Evolutionary conservation across 2,797 vertebrate species (phyloP), one percentile per base, ranked within the genome.

Genomic region (Syndactyla subalaris): DNA sequence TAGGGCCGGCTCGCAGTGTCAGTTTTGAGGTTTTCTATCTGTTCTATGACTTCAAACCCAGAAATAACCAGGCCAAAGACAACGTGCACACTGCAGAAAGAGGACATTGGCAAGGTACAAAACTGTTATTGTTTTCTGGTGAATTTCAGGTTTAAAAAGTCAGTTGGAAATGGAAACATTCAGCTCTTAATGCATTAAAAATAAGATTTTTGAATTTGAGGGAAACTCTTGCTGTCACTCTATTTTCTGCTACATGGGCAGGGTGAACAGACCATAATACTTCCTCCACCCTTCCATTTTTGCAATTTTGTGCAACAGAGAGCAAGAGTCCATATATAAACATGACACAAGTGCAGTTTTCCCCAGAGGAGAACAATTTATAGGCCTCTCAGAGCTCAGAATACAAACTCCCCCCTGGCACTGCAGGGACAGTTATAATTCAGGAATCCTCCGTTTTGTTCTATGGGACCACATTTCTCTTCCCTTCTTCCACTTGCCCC

Each of bases 41-140:
- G 99, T 94, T 99, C 99, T 52, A 99, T 99, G 73, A 99, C 99
- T 97, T 99, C 99, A 97, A 99, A 99, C 38, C 99, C 99, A 29
- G 99, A 99, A 97, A 99, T 99, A 95, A 99, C 98, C 59, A 99
- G 96, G 84, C 99, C 99, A 87, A 99, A 99, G 88, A 99, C 99
- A 77, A 99, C 99, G 30, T 99, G 99, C 32, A 99, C 99, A 16
- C 99, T 99, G 97, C n/a, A 92, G 67, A 85, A 88, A 97, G 21
- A 71, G 19, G 96, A 96, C 10, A 46, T 59, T 73, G 49, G 86
- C 71, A 48, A 87, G 92, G 39, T 2, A 73, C 36, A 36, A 67
- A 76, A 26, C n/a, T 57, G 18, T 8, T 9, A 15, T n/a, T 36
- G 30, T 36, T 62, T 57, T 5, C 38, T 7, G 26, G 12, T 7